These are phyloP conservation scores for Volucella zonaria DNA, from an alignment of 2,888 invertebrate genomes.

Conservation along the genomic window DNA sequence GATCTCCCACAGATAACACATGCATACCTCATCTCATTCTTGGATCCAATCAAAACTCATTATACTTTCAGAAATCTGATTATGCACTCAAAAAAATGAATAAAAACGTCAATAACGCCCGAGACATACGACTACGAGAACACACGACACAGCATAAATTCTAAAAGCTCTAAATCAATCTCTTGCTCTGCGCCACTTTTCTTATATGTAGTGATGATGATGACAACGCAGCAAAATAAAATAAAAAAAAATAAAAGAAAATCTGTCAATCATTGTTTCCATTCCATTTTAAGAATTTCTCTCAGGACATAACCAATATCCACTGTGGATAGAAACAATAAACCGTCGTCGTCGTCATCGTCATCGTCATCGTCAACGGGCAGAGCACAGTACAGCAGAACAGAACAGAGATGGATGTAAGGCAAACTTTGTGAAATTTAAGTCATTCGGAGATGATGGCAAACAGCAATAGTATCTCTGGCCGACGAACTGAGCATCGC, in stretches of 20 bases:
- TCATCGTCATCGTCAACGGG: too few relatives aligned
- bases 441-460: constrained; percentile 20
- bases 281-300: constrained; percentile 12
- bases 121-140: background rate
- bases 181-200: background rate
- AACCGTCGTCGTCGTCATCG: background rate
- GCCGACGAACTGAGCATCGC: background rate
- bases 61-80: background rate
- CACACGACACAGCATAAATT: background rate
- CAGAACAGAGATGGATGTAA: background rate
- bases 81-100: constrained; percentile 7
- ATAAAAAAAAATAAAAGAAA: background rate
- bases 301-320: constrained; percentile 19
- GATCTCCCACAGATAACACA: too few relatives aligned
- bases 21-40: too few relatives aligned
- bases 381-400: too few relatives aligned
- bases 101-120: constrained; percentile 1
- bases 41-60: too few relatives aligned
- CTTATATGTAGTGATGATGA: background rate
- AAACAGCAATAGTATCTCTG: constrained; percentile 1
- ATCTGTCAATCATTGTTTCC: constrained; percentile 15
- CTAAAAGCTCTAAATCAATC: constrained; percentile 28
- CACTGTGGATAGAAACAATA: constrained; percentile 19
- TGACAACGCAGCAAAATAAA: background rate
- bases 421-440: constrained; percentile 12